A percentile compares a stretch with the other conserved stretches of the same genome.
phyloP scores from a whole-genome alignment of 2,113 vertebrate genomes.

The Chitala chitala region DNA sequence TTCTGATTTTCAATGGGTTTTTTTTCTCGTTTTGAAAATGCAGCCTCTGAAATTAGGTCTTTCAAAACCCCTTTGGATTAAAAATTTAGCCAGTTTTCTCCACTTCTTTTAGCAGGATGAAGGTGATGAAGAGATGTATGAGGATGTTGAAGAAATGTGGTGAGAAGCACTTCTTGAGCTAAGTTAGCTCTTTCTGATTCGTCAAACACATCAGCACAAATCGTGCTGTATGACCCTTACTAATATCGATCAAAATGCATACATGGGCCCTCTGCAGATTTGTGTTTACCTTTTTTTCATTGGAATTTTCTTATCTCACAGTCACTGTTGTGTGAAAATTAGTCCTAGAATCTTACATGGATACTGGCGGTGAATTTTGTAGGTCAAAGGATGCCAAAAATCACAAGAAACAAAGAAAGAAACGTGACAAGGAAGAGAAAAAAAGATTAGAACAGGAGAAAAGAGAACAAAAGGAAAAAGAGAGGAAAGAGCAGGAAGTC shows the following conservation, averaged over 20 bases:
- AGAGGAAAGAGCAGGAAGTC: conserved; percentile 85
- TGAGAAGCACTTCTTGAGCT: too few species aligned
- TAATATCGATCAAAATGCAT: neutral
- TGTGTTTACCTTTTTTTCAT: too few species aligned
- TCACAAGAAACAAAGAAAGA: conserved; percentile 61
- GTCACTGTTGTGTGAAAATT: too few species aligned
- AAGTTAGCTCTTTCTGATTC: conserved; percentile 7
- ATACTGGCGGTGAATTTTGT: neutral
- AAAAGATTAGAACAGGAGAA: conserved; percentile 65
- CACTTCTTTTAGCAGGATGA: conserved; percentile 53
- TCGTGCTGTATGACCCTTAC: neutral
- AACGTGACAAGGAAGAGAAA: conserved; percentile 65
- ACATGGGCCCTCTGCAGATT: too few species aligned
- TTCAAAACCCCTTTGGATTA: too few species aligned
- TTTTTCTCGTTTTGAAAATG: neutral
- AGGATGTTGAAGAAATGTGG: conserved; percentile 77
- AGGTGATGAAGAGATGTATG: conserved; percentile 77
- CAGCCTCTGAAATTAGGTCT: neutral
- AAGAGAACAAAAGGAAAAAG: conserved; percentile 82
- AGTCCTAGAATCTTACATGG: neutral
- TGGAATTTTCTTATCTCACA: too few species aligned
- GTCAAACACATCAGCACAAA: neutral
- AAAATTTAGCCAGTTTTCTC: too few species aligned
- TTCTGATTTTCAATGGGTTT: too few species aligned
- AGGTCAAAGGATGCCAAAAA: conserved; percentile 42